Evolutionary conservation across 2,888 invertebrate genomes (phyloP).

Genomic region (Carterocephalus palaemon): DNA sequence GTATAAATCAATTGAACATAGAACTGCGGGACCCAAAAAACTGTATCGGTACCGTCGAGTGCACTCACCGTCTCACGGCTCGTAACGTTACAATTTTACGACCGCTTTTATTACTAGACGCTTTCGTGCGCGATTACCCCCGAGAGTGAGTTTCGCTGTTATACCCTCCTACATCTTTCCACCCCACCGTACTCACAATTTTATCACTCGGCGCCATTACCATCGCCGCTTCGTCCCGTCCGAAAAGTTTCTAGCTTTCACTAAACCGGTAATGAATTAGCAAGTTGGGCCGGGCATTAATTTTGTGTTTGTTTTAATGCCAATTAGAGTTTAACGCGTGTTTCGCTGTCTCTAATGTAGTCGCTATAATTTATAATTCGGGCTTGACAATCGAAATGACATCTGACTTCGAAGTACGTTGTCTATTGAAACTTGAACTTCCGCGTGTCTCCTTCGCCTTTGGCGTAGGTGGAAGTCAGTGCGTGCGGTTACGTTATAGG

Average conservation of each 20-base stretch:
- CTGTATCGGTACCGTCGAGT: slow-evolving; percentile 71
- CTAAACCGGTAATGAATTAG: slow-evolving; percentile 37
- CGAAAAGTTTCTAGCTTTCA: neutral
- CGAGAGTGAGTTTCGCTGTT: slow-evolving; percentile 79
- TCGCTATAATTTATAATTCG: slow-evolving; percentile 76
- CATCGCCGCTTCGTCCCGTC: slow-evolving; percentile 43
- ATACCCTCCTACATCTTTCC: slow-evolving; percentile 54
- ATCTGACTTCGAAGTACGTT: slow-evolving; percentile 56
- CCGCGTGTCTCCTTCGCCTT: slow-evolving; percentile 37
- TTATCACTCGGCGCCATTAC: slow-evolving; percentile 36
- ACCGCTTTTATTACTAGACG: slow-evolving; percentile 77
- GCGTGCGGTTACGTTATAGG: slow-evolving; percentile 36
- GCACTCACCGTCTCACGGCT: slow-evolving; percentile 70
- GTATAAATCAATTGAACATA: slow-evolving; percentile 61
- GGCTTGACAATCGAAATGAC: slow-evolving; percentile 74
- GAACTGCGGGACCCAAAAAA: slow-evolving; percentile 60
- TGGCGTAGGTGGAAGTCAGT: slow-evolving; percentile 28
- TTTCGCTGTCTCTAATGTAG: slow-evolving; percentile 78
- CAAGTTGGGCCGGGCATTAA: slow-evolving; percentile 13
- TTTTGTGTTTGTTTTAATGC: slow-evolving; percentile 48
- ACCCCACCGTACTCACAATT: slow-evolving; percentile 40
- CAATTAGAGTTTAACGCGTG: slow-evolving; percentile 76
- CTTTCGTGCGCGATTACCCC: slow-evolving; percentile 79
- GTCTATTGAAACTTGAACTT: slow-evolving; percentile 45
- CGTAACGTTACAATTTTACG: slow-evolving; percentile 78